These are phyloP conservation scores for Henicopernis longicauda DNA, from an alignment of 2,113 vertebrate species.

Conservation along the genomic window DNA sequence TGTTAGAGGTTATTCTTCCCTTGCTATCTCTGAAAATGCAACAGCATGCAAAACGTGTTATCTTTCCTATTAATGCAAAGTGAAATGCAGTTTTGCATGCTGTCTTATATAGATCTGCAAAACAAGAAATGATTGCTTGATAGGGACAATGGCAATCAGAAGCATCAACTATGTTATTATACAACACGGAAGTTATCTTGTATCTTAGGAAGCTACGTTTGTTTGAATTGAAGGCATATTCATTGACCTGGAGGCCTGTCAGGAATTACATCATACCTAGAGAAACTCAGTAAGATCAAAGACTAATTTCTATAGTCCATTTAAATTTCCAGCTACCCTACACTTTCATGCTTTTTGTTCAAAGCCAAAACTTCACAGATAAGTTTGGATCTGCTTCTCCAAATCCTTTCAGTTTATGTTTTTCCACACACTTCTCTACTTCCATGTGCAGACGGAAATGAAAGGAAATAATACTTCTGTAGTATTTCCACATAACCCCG, in stretches of 20 bases:
- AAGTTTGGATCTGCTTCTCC: not conserved
- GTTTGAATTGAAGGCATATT: not conserved
- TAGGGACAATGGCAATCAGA: conserved; percentile 32
- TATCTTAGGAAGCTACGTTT: conserved; percentile 4
- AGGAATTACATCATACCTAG: conserved; percentile 16
- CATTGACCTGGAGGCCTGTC: not conserved
- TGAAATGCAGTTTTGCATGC: conserved; percentile 36
- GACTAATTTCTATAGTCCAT: not conserved
- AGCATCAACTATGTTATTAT: not conserved
- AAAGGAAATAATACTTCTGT: not conserved
- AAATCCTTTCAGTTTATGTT: not conserved
- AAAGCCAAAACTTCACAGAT: not conserved
- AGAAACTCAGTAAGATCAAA: conserved; percentile 4
- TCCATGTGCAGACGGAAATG: not conserved
- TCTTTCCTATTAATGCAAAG: conserved; percentile 57
- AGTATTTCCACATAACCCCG: not conserved
- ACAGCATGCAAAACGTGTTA: conserved; percentile 35
- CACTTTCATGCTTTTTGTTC: not conserved
- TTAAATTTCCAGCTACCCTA: not conserved
- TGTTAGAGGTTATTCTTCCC: conserved; percentile 37
- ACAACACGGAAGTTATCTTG: not conserved
- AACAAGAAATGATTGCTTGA: conserved; percentile 34
- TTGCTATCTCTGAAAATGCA: conserved; percentile 46
- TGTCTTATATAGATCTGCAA: not conserved
- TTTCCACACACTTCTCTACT: not conserved